Evolutionary conservation across 2,797 vertebrate genomes (phyloP), one percentile per base, ranked within the genome.

Genomic region (Darevskia nairensis): DNA sequence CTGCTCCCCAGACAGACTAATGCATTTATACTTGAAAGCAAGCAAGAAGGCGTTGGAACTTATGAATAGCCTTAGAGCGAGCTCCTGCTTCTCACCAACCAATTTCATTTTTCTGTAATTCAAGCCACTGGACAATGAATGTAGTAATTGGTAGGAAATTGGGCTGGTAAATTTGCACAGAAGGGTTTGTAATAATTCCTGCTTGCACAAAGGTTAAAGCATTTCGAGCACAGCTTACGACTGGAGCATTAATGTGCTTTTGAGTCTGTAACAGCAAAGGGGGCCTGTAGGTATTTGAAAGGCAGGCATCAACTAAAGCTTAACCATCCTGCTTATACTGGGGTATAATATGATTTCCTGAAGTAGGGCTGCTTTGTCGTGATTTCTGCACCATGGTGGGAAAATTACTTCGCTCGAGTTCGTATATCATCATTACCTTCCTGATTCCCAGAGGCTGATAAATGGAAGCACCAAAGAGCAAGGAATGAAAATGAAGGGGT

Each of bases 121-220:
- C 83, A 88, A 83, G 55, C 21, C 71, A 71, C 41, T n/a, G 59
- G 66, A 87, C 92, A 94, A 81, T 10, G 0, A 80, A 68, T 81
- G 46, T 32, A 80, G 8, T 86, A 82, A 87, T 71, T 9, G 39
- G 23, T 32, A 19, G 46, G 88, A 87, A 11, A 1, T 27, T 88
- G 27, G 72, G 61, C 32, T 87, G 74, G 1, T 80, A 90, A 86
- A 89, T 64, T 25, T 89, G 72, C 29, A 89, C 81, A 83, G 29
- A 4, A 86, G 9, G 81, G 80, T 90, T 89, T 87, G 4, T 19
- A 85, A 81, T 91, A n/a, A 89, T 78, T 72, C 35, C 90, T n/a
- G n/a, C 2, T 25, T 64, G 13, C 39, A 44, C 1, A 84, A 46
- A 79, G 11, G 84, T 85, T 75, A 81, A 76, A 68, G 29, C 23